Conservation (phyloP, 2,888 invertebrate species). For the Petrophora chlorosata region DNA sequence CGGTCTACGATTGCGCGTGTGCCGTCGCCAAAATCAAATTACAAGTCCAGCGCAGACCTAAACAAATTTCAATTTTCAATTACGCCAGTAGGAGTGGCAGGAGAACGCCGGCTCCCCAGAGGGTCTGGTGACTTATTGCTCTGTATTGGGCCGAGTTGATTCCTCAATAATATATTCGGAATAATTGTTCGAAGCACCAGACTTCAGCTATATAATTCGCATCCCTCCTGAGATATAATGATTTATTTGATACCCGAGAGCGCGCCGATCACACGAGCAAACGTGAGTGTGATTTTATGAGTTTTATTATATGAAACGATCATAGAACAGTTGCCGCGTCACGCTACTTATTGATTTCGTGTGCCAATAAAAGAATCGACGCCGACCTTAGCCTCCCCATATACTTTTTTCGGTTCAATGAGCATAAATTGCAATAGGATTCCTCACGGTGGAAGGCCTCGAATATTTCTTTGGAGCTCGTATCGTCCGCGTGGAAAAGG, state of each 20-base stretch:
- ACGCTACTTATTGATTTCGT: slow-evolving; percentile 75
- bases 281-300: slow-evolving; percentile 52
- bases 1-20: slow-evolving; percentile 65
- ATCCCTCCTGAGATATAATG: slow-evolving; percentile 57
- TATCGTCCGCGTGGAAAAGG: slow-evolving; percentile 64
- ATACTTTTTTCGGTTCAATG: slow-evolving; percentile 79
- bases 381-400: slow-evolving; percentile 74
- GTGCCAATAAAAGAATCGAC: slow-evolving; percentile 77
- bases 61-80: slow-evolving; percentile 84
- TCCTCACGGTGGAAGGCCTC: slow-evolving; percentile 70
- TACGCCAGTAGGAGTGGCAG: slow-evolving; percentile 68
- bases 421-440: slow-evolving; percentile 83
- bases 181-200: slow-evolving; percentile 66
- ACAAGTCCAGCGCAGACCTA: slow-evolving; percentile 72
- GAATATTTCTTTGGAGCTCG: slow-evolving; percentile 68
- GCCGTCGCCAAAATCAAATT: slow-evolving; percentile 74
- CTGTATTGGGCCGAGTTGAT: slow-evolving; percentile 54
- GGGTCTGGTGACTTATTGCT: slow-evolving; percentile 75
- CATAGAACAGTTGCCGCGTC: slow-evolving; percentile 59
- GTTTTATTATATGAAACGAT: slow-evolving; percentile 50
- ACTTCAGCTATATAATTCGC: slow-evolving; percentile 55
- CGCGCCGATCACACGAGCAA: slow-evolving; percentile 36
- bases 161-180: slow-evolving; percentile 74
- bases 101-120: slow-evolving; percentile 60
- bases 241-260: slow-evolving; percentile 42